phyloP scores from a whole-genome alignment of 2,888 invertebrate genomes.

The Phorcus lineatus region DNA sequence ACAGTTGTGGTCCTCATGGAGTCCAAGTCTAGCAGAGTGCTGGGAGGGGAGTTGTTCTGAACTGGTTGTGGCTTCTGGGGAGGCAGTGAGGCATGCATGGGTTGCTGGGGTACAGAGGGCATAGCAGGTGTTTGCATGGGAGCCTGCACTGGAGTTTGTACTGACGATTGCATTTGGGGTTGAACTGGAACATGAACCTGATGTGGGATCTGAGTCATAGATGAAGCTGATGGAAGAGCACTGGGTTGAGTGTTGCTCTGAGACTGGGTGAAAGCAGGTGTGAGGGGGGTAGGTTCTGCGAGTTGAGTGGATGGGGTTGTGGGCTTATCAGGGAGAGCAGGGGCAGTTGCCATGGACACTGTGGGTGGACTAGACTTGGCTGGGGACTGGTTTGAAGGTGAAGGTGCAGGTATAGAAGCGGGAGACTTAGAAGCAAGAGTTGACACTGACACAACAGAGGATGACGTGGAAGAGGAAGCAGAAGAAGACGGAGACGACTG shows the following conservation, averaged over 20 bases:
- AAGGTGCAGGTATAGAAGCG: background rate
- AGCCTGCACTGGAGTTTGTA: background rate
- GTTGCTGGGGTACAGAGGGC: slow-evolving; percentile 10
- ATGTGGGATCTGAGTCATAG: background rate
- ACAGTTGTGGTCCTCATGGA: background rate
- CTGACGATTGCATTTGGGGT: background rate
- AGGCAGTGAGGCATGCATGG: slow-evolving; percentile 5
- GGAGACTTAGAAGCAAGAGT: slow-evolving; percentile 1
- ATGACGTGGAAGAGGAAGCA: background rate
- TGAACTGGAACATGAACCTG: background rate
- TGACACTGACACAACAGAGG: slow-evolving; percentile 5
- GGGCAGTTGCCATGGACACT: slow-evolving; percentile 34
- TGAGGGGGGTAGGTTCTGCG: slow-evolving; percentile 28
- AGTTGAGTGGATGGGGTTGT: slow-evolving; percentile 6
- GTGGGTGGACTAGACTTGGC: slow-evolving; percentile 28
- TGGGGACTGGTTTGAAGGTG: slow-evolving; percentile 19
- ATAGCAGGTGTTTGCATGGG: slow-evolving; percentile 2
- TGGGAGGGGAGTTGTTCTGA: background rate
- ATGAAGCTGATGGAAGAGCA: background rate
- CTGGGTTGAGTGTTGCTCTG: slow-evolving; percentile 18
- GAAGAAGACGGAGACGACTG: background rate
- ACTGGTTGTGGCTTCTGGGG: background rate
- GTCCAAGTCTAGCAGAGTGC: background rate
- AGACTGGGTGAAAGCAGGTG: slow-evolving; percentile 30
- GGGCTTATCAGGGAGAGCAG: slow-evolving; percentile 10